Conservation (phyloP, 2,797 vertebrate genomes). For the Chaetophractus vellerosus region DNA sequence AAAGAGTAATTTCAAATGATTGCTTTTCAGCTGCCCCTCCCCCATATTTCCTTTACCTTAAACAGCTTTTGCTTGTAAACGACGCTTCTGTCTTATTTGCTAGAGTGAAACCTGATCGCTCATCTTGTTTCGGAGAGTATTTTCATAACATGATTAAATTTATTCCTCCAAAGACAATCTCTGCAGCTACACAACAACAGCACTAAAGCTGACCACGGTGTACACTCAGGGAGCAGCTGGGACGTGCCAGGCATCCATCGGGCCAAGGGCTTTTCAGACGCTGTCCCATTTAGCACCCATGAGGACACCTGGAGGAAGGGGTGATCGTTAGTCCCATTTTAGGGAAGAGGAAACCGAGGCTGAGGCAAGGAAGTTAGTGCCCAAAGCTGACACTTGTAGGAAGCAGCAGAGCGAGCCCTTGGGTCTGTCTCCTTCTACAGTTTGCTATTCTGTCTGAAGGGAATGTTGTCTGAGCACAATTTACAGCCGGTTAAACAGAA, state of each 20-base stretch:
- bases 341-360: constrained; percentile 29
- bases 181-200: neutral
- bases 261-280: neutral
- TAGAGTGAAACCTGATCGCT: constrained; percentile 33
- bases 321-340: neutral
- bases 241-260: neutral
- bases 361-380: constrained; percentile 2
- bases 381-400: neutral
- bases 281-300: neutral
- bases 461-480: neutral
- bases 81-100: constrained; percentile 24
- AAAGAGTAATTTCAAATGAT: constrained; percentile 32
- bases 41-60: constrained; percentile 17
- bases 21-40: neutral
- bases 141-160: constrained; percentile 32
- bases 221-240: neutral
- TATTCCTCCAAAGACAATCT: neutral
- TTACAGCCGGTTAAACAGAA: constrained; percentile 44
- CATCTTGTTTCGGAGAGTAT: neutral
- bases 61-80: constrained; percentile 23
- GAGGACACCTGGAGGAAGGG: neutral
- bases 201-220: neutral
- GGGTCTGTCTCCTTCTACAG: neutral
- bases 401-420: neutral
- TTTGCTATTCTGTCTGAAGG: neutral